phyloP scores from a whole-genome alignment of 2,113 vertebrate species.

The crab-eating macaque (Macaca fascicularis) region T2T-MFA8v1.1 NC_088375.1:12396501-12397000 shows the following conservation, averaged over 20 bases:
- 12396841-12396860: not conserved
- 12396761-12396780: not conserved
- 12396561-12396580: not conserved
- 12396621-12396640: not conserved
- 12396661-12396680: not conserved
- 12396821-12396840: not conserved
- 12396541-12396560: not conserved
- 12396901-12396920: not conserved
- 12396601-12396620: not conserved
- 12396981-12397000: not conserved
- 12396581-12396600: not conserved
- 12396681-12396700: accelerated
- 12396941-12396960: not conserved
- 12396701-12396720: accelerated
- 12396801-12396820: not conserved
- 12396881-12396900: not conserved
- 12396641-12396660: not conserved
- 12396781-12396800: not conserved
- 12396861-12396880: not conserved
- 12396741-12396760: accelerated
- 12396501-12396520: not conserved
- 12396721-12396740: too few species aligned
- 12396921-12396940: not conserved
- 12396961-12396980: not conserved
- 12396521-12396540: not conserved